A percentile compares a stretch with the other conserved stretches of the same genome.
These are phyloP conservation scores for Rhagonycha fulva DNA, from an alignment of 2,888 invertebrate species.

Conservation along the genomic window DNA sequence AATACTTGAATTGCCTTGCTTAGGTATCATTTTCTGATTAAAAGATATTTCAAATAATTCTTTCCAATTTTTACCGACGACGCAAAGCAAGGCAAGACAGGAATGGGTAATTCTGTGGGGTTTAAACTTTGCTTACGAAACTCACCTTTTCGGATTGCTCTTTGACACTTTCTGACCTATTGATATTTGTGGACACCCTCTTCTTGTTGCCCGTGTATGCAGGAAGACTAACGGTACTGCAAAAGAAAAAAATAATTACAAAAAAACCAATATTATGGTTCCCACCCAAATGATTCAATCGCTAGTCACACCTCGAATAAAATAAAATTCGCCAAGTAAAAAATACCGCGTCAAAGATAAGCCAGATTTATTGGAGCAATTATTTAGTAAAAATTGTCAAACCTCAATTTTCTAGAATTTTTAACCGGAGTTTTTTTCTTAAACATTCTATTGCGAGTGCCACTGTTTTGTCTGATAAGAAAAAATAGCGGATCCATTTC, in stretches of 20 bases:
- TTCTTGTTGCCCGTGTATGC: slow-evolving; percentile 48
- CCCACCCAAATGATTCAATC: neutral
- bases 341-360: neutral
- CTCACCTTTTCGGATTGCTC: slow-evolving; percentile 54
- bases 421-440: slow-evolving; percentile 10
- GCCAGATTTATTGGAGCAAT: neutral
- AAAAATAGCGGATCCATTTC: slow-evolving; percentile 22
- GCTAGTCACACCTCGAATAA: neutral
- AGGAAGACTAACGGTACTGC: slow-evolving; percentile 49
- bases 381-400: neutral
- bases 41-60: no score
- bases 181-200: slow-evolving; percentile 49
- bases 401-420: slow-evolving; percentile 18
- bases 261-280: neutral
- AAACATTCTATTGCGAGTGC: neutral
- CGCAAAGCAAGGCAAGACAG: no score
- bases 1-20: no score
- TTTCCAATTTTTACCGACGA: no score
- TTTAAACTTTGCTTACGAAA: no score
- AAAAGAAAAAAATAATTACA: slow-evolving; percentile 36
- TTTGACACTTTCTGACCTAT: slow-evolving; percentile 55
- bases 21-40: no score
- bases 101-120: no score
- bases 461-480: neutral
- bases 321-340: neutral